phyloP scores from a whole-genome alignment of 1,140 invertebrate genomes.

The Aphelinus certus region DNA sequence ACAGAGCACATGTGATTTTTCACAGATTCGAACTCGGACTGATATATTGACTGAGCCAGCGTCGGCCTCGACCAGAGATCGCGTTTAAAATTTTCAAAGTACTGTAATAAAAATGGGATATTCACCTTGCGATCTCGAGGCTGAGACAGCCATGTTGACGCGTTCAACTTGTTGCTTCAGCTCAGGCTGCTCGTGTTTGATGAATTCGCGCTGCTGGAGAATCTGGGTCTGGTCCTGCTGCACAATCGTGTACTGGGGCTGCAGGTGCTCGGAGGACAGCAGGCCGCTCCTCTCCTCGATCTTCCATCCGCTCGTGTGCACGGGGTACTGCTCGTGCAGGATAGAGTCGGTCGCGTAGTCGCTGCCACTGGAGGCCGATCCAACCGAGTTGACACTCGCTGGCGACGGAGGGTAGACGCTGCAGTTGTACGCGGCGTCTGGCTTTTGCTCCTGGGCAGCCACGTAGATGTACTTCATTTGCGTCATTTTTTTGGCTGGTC shows the following conservation, averaged over 20 bases:
- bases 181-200: background rate
- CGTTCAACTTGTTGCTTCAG: slow-evolving; percentile 2
- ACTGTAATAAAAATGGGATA: no score
- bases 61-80: no score
- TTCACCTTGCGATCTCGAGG: no score
- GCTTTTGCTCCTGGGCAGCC: background rate
- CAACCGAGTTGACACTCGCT: slow-evolving; percentile 36
- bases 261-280: slow-evolving; percentile 23
- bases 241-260: background rate
- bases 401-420: slow-evolving; percentile 41
- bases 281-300: slow-evolving; percentile 1
- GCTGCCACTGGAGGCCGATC: slow-evolving; percentile 35
- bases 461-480: slow-evolving; percentile 19
- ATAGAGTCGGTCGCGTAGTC: background rate
- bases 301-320: slow-evolving; percentile 8
- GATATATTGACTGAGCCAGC: no score
- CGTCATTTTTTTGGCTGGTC: slow-evolving; percentile 33
- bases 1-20: no score
- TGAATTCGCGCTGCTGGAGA: background rate
- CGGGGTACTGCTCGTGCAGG: background rate
- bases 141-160: no score
- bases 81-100: no score
- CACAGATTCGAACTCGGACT: no score
- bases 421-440: background rate
- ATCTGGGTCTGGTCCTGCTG: background rate